phyloP scores from a whole-genome alignment of 1,140 invertebrate species.

The Lucilia cuprina region DNA sequence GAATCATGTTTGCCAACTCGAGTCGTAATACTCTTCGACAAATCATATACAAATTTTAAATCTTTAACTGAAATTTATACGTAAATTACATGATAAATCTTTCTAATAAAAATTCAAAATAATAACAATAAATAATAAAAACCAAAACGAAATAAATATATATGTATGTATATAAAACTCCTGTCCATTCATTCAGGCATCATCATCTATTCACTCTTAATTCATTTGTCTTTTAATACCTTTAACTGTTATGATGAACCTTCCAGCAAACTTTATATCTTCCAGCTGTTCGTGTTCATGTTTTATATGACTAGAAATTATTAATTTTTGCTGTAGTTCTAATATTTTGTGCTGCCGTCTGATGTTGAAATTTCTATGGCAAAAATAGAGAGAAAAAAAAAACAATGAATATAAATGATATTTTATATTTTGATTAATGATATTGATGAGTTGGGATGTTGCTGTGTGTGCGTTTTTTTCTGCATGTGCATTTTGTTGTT shows the following conservation, averaged over 20 bases:
- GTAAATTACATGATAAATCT: not conserved
- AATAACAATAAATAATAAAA: not conserved
- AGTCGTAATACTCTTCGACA: not conserved
- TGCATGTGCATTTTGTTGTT: not conserved
- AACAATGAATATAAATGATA: constrained; percentile 31
- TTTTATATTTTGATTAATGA: constrained; percentile 35
- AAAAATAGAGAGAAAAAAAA: not conserved
- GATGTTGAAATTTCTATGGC: constrained; percentile 23
- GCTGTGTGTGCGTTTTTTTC: not conserved
- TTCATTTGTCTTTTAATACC: constrained; percentile 7
- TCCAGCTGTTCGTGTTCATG: not conserved
- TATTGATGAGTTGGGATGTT: constrained; percentile 25
- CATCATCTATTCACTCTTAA: not conserved
- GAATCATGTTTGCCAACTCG: no score
- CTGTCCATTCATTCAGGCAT: not conserved
- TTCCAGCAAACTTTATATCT: not conserved
- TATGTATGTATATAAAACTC: no score
- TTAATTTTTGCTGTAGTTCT: not conserved
- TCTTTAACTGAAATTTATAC: not conserved
- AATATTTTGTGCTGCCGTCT: not conserved
- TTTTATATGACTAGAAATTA: not conserved
- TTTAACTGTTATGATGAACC: not conserved
- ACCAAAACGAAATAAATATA: not conserved
- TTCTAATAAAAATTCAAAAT: not conserved
- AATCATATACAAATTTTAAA: not conserved